Conservation (phyloP, 2,113 vertebrate species). For the Triplophysa dalaica region DNA sequence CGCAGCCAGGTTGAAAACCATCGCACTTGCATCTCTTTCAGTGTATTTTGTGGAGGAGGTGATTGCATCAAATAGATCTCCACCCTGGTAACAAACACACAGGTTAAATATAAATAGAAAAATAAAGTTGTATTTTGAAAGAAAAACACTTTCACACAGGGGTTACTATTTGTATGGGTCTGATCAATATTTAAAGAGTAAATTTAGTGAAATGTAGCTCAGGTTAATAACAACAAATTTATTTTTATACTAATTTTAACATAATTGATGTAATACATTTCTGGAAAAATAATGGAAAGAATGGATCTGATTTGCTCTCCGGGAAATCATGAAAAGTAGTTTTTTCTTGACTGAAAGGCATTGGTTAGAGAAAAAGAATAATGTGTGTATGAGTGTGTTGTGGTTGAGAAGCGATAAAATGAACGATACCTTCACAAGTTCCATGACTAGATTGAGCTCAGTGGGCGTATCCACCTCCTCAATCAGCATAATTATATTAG, state of each 20-base stretch:
- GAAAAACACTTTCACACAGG: background rate
- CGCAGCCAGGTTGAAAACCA: conserved; percentile 91
- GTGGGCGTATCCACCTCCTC: conserved; percentile 92
- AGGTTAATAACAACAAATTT: too few relatives aligned
- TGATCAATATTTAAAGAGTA: too few relatives aligned
- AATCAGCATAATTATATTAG: conserved; percentile 96
- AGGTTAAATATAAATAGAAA: background rate
- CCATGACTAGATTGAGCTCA: conserved; percentile 96
- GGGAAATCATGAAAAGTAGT: too few relatives aligned
- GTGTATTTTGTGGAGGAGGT: conserved; percentile 97
- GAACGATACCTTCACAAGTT: conserved; percentile 88
- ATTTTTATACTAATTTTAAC: too few relatives aligned
- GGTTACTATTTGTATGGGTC: too few relatives aligned
- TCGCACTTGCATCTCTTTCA: conserved; percentile 87
- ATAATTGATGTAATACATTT: too few relatives aligned
- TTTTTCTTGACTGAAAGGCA: too few relatives aligned
- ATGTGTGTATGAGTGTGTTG: too few relatives aligned
- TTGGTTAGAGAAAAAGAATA: too few relatives aligned
- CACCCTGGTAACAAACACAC: conserved; percentile 76
- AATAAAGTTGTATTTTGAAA: background rate
- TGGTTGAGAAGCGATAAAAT: background rate
- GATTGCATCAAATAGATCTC: conserved; percentile 95
- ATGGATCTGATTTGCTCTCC: too few relatives aligned
- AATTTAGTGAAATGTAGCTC: too few relatives aligned
- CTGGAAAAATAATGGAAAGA: too few relatives aligned